Conservation (phyloP, 2,797 vertebrate genomes). For the Schizothorax lantsangensis region DNA sequence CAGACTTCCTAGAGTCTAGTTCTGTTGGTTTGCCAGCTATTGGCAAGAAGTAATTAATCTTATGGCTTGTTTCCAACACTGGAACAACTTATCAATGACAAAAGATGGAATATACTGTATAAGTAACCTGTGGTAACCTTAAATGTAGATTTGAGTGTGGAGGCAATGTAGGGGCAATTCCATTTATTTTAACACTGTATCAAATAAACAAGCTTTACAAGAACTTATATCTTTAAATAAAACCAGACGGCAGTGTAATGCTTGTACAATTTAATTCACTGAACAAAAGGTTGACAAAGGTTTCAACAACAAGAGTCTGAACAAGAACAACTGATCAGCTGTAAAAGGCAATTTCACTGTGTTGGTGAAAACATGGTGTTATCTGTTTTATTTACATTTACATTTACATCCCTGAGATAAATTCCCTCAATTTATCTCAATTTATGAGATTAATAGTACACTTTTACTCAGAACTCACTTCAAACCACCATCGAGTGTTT, state of each 20-base stretch:
- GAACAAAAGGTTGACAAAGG: slow-evolving; percentile 1
- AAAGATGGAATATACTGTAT: not conserved
- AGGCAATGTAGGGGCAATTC: not conserved
- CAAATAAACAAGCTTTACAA: not conserved
- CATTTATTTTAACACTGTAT: not conserved
- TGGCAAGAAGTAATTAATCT: slow-evolving; percentile 45
- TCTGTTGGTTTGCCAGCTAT: slow-evolving; percentile 30
- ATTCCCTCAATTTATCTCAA: too few species aligned
- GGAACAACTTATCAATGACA: slow-evolving; percentile 10
- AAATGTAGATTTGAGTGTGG: not conserved
- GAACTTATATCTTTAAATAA: slow-evolving; percentile 1
- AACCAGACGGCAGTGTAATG: not conserved
- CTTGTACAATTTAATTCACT: not conserved
- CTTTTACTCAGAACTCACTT: too few species aligned
- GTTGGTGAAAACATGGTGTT: slow-evolving; percentile 13
- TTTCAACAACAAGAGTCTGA: not conserved
- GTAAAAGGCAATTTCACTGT: slow-evolving; percentile 6
- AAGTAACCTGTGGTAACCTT: slow-evolving; percentile 8
- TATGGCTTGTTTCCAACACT: slow-evolving; percentile 41
- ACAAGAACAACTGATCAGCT: not conserved
- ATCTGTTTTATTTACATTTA: slow-evolving; percentile 1
- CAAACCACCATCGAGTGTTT: too few species aligned
- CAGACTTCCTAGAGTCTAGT: slow-evolving; percentile 53
- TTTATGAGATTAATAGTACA: too few species aligned
- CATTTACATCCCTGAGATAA: too few species aligned